Percentiles rank a stretch among this genome's conserved stretches.
Conservation (phyloP, 2,888 invertebrate genomes). For the Lottia gigantea region DNA sequence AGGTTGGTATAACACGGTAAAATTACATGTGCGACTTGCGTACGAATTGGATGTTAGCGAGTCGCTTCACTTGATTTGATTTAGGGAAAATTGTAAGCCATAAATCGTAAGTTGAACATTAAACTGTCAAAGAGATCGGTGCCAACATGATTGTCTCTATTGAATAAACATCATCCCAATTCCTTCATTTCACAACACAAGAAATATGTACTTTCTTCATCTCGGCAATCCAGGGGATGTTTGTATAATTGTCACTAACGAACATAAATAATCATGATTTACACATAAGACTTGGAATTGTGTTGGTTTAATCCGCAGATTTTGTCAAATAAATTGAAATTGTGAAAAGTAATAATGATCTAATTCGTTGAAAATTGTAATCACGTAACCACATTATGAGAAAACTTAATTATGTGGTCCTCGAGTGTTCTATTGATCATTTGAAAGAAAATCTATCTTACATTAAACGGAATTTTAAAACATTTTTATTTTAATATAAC, state of each 20-base stretch:
- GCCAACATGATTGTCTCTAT: constrained; percentile 25
- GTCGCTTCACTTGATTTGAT: constrained; percentile 13
- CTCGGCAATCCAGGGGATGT: background rate
- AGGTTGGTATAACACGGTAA: constrained; percentile 2
- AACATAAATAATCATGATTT: constrained; percentile 11
- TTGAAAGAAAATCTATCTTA: constrained; percentile 1
- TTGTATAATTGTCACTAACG: background rate
- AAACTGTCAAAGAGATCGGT: constrained; percentile 20
- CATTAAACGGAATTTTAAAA: background rate
- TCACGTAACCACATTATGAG: constrained; percentile 10
- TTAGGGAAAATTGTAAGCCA: constrained; percentile 22
- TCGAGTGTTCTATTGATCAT: background rate
- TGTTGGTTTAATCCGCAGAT: constrained; percentile 9
- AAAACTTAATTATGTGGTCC: constrained; percentile 10
- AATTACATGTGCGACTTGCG: constrained; percentile 9
- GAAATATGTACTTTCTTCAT: constrained; percentile 4
- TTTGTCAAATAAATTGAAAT: constrained; percentile 11
- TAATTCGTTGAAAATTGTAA: background rate
- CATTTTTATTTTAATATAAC: no score
- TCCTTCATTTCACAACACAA: constrained; percentile 18
- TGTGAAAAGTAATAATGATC: constrained; percentile 9
- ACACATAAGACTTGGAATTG: background rate
- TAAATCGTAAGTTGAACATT: constrained; percentile 19
- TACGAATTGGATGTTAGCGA: constrained; percentile 8
- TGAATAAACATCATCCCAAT: constrained; percentile 23